phyloP scores from a whole-genome alignment of 1,140 invertebrate genomes.

The Brachionus paranguensis region DNA sequence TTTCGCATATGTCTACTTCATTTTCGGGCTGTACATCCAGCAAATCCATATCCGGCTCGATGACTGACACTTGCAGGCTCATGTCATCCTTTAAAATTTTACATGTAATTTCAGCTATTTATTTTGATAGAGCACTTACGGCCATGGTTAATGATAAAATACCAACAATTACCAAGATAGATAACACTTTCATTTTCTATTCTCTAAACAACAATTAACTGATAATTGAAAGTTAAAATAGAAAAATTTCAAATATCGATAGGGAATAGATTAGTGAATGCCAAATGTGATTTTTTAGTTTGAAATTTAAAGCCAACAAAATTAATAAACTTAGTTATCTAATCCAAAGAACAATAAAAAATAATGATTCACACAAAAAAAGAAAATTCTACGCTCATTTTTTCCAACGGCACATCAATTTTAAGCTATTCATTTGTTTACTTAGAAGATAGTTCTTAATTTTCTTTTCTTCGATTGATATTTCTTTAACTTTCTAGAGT shows the following conservation, averaged over 20 bases:
- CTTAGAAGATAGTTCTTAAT: neutral
- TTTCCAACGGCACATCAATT: neutral
- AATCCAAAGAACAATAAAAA: neutral
- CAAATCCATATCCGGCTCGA: neutral
- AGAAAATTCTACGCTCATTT: neutral
- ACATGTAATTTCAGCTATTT: neutral
- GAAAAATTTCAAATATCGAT: neutral
- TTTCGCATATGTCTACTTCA: neutral
- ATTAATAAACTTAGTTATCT: neutral
- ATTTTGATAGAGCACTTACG: neutral
- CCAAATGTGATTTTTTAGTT: neutral
- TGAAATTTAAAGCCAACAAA: neutral
- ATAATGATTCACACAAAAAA: neutral
- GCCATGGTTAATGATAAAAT: neutral
- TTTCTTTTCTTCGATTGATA: neutral
- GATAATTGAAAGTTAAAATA: neutral
- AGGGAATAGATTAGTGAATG: neutral
- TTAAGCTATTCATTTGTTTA: neutral
- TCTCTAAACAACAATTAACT: neutral
- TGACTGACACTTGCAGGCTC: slow-evolving; percentile 12
- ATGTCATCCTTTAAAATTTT: slow-evolving; percentile 9
- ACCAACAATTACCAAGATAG: neutral
- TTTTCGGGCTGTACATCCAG: neutral
- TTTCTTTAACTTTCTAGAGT: neutral
- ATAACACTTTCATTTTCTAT: neutral